Evolutionary conservation across 2,797 vertebrate species (phyloP).

Genomic region (Alosa sapidissima): DNA sequence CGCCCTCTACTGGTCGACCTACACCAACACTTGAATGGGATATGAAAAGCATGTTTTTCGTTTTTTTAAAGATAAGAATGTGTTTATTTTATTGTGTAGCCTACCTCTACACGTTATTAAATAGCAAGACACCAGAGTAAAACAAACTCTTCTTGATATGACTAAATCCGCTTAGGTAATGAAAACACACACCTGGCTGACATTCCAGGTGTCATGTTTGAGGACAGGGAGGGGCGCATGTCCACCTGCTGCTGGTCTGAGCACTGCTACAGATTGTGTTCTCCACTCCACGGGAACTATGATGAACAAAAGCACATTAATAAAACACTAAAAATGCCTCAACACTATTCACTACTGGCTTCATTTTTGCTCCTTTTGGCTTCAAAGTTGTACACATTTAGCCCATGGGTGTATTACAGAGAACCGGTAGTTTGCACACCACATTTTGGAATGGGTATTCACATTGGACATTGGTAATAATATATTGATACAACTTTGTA

Average conservation of each 20-base stretch:
- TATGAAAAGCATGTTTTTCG: background rate
- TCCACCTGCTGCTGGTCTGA: background rate
- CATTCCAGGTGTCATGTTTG: background rate
- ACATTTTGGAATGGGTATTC: too few relatives aligned
- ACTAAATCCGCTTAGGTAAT: background rate
- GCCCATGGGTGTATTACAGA: too few relatives aligned
- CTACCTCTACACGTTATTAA: background rate
- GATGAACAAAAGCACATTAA: background rate
- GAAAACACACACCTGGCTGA: background rate
- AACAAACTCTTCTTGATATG: background rate
- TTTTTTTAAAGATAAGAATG: background rate
- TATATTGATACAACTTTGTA: too few relatives aligned
- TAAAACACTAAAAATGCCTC: too few relatives aligned
- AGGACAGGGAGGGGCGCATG: background rate
- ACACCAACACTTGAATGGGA: background rate
- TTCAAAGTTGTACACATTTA: too few relatives aligned
- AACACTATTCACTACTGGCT: too few relatives aligned
- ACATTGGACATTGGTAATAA: background rate
- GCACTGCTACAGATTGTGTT: background rate
- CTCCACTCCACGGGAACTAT: background rate
- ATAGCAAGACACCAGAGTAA: background rate
- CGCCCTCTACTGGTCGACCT: constrained; percentile 70
- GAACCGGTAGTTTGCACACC: too few relatives aligned
- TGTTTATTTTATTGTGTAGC: background rate
- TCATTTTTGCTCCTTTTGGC: too few relatives aligned